A percentile compares a stretch with the other conserved stretches of the same genome.
Conservation (phyloP, 2,888 invertebrate species). For the Noctua pronuba region DNA sequence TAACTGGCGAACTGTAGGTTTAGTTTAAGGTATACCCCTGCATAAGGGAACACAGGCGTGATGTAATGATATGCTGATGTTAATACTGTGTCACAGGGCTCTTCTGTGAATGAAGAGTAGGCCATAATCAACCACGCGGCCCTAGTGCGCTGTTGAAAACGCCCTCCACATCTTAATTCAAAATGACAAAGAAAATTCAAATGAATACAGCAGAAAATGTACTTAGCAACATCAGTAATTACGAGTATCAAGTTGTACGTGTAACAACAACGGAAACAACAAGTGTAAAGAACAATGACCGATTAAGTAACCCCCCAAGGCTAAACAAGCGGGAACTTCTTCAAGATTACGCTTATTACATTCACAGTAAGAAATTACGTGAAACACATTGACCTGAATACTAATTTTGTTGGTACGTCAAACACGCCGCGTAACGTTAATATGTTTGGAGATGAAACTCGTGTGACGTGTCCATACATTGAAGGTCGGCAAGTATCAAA, state of each 20-base stretch:
- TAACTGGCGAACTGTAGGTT: background rate
- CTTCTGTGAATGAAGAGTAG: background rate
- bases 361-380: conserved; percentile 52
- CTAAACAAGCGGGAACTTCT: conserved; percentile 33
- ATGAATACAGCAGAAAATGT: conserved; percentile 8
- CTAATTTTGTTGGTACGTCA: conserved; percentile 50
- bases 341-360: conserved; percentile 45
- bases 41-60: background rate
- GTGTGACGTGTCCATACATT: background rate
- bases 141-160: background rate
- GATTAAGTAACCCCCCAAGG: conserved; percentile 46
- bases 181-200: background rate
- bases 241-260: conserved; percentile 26
- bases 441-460: conserved; percentile 46
- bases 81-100: background rate
- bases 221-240: conserved; percentile 13
- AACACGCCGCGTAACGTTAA: conserved; percentile 53
- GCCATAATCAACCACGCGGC: background rate
- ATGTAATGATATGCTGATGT: too few relatives aligned
- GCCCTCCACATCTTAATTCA: too few relatives aligned
- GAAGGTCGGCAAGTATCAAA: conserved; percentile 20
- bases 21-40: background rate
- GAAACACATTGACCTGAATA: conserved; percentile 55
- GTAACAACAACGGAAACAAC: conserved; percentile 23
- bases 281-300: conserved; percentile 56